Conservation (phyloP, 2,113 vertebrate species). For the Otolemur garnettii region DNA sequence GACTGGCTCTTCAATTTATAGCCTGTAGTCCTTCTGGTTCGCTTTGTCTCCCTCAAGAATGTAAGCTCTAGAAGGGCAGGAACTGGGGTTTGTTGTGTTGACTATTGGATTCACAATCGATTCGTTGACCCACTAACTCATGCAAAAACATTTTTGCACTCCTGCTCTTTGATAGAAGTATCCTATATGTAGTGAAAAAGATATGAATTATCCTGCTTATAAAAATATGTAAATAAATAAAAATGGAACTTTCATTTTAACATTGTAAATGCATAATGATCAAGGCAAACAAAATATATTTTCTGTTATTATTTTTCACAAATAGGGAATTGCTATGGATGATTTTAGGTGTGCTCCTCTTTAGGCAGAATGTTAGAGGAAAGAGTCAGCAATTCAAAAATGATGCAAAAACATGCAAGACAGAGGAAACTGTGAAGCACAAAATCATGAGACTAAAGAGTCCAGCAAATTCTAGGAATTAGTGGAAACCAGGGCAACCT, state of each 20-base stretch:
- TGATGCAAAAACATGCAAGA: not conserved
- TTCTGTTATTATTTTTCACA: not conserved
- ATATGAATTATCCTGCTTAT: not conserved
- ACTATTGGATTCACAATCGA: not conserved
- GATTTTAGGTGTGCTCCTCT: not conserved
- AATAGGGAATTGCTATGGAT: not conserved
- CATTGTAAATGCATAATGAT: not conserved
- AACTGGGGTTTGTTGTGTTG: not conserved
- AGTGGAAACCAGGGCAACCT: not conserved
- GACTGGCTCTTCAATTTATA: not conserved
- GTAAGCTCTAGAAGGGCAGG: not conserved
- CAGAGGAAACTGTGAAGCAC: not conserved
- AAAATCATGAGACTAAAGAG: not conserved
- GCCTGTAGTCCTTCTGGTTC: not conserved
- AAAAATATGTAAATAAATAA: too few relatives aligned
- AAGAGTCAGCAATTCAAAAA: not conserved
- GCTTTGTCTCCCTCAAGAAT: not conserved
- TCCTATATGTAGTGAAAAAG: not conserved
- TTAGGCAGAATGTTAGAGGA: not conserved
- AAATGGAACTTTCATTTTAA: not conserved
- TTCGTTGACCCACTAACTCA: not conserved
- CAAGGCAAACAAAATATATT: not conserved
- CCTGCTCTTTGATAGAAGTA: not conserved
- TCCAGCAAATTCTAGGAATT: not conserved
- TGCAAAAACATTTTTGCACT: not conserved